A percentile compares a stretch with the other conserved stretches of the same genome.
phyloP scores from a whole-genome alignment of 2,113 vertebrate species.

The Burhinus oedicnemus region DNA sequence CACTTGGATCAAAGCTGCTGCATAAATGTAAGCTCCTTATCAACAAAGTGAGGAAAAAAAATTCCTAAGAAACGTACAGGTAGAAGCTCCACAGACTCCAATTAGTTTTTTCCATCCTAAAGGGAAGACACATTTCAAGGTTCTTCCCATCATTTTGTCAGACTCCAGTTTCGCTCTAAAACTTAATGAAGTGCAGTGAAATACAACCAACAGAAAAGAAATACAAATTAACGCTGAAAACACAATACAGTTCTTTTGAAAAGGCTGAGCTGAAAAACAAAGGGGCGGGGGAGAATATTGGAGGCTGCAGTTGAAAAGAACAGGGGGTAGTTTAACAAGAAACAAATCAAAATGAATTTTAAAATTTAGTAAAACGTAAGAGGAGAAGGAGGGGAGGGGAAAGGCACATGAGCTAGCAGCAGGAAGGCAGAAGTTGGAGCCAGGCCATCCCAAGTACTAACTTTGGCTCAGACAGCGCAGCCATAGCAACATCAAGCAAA shows the following conservation, averaged over 20 bases:
- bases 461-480: not conserved
- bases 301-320: not conserved
- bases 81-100: not conserved
- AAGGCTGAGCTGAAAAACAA: not conserved
- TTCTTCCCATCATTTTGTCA: not conserved
- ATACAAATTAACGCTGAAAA: not conserved
- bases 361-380: not conserved
- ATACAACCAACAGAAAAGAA: not conserved
- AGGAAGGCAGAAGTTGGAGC: not conserved
- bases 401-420: not conserved
- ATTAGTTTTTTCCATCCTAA: not conserved
- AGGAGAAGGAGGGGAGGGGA: not conserved
- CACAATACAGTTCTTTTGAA: not conserved
- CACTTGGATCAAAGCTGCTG: conserved; percentile 16
- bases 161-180: not conserved
- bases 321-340: not conserved
- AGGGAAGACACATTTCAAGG: not conserved
- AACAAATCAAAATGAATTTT: not conserved
- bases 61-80: not conserved
- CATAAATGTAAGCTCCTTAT: not conserved
- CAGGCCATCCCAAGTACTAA: not conserved
- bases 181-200: not conserved
- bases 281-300: not conserved
- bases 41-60: not conserved
- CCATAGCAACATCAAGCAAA: not conserved